phyloP scores from a whole-genome alignment of 92 coral and sea anemone genomes.

The Actinostola sp. region DNA sequence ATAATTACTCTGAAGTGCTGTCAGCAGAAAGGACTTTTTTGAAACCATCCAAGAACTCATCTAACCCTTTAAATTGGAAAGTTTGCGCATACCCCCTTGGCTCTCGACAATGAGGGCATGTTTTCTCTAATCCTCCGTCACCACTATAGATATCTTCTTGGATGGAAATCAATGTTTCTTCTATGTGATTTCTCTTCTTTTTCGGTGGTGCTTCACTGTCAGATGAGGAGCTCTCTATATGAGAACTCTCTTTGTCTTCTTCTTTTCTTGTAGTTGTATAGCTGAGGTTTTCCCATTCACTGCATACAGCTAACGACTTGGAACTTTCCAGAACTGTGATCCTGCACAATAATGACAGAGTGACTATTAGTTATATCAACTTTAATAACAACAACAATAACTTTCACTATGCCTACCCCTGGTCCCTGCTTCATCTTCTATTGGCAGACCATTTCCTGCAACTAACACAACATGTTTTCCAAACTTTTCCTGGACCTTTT shows the following conservation, averaged over 20 bases:
- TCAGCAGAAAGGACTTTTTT: background rate
- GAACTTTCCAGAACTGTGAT: background rate
- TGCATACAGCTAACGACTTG: too few relatives aligned
- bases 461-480: conserved; percentile 44
- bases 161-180: background rate
- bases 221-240: background rate
- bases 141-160: background rate
- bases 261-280: background rate
- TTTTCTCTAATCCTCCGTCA: conserved; percentile 28
- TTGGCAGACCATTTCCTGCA: conserved; percentile 49
- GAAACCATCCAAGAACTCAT: conserved; percentile 13
- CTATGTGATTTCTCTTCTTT: background rate
- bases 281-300: conserved; percentile 3
- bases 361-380: background rate
- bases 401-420: conserved; percentile 20
- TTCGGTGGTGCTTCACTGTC: background rate
- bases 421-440: conserved; percentile 45
- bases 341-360: too few relatives aligned
- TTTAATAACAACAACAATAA: background rate
- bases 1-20: too few relatives aligned
- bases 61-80: conserved; percentile 17
- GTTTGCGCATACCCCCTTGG: conserved; percentile 39
- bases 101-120: conserved; percentile 16
- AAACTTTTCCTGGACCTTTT: conserved; percentile 30
- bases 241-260: background rate